Conservation (phyloP, 2,888 invertebrate species). For the Papilio demoleus region DNA sequence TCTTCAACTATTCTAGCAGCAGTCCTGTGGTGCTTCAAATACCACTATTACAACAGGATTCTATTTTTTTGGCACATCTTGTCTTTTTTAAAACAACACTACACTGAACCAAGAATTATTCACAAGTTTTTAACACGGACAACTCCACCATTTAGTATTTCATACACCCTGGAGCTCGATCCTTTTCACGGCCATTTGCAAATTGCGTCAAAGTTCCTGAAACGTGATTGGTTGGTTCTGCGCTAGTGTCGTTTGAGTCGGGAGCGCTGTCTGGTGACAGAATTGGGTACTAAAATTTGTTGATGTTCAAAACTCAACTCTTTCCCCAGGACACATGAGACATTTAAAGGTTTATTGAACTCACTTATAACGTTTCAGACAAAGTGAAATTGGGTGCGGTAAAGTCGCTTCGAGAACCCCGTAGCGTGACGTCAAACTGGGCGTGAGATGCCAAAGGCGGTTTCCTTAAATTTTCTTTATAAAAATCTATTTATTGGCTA, state of each 20-base stretch:
- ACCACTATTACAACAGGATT: conserved; percentile 81
- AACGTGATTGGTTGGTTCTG: conserved; percentile 76
- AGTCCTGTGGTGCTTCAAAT: conserved; percentile 74
- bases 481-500: background rate
- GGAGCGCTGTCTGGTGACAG: conserved; percentile 61
- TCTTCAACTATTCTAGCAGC: conserved; percentile 76
- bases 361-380: conserved; percentile 57
- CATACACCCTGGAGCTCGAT: conserved; percentile 79
- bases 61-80: conserved; percentile 83
- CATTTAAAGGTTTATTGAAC: conserved; percentile 38
- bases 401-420: conserved; percentile 76
- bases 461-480: conserved; percentile 50
- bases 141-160: conserved; percentile 78
- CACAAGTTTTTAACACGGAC: conserved; percentile 76
- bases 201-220: conserved; percentile 82
- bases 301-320: conserved; percentile 50
- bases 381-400: conserved; percentile 76
- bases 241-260: conserved; percentile 66
- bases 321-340: conserved; percentile 35
- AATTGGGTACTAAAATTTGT: conserved; percentile 52
- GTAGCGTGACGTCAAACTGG: conserved; percentile 82
- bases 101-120: conserved; percentile 72
- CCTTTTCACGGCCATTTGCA: conserved; percentile 84
- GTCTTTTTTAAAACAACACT: conserved; percentile 72
- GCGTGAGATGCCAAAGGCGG: conserved; percentile 75